phyloP scores from a whole-genome alignment of 2,888 invertebrate genomes.

The Dryobotodes eremita region DNA sequence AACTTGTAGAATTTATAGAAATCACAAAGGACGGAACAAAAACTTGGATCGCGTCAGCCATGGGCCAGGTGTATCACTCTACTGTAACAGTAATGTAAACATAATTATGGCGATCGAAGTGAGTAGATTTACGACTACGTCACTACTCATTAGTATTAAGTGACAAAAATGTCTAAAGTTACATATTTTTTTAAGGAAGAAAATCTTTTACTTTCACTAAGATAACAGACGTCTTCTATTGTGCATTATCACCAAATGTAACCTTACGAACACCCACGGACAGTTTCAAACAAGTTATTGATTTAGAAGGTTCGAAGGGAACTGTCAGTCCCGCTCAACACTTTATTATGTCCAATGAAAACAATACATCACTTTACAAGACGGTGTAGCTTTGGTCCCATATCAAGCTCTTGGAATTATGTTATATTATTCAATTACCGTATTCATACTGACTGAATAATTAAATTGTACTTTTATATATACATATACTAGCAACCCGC shows the following conservation, averaged over 20 bases:
- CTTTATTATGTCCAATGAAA: not conserved
- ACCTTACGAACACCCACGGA: not conserved
- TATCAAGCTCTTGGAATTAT: not conserved
- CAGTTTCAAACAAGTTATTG: not conserved
- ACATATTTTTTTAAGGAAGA: too few relatives aligned
- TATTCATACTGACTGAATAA: not conserved
- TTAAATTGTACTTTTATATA: not conserved
- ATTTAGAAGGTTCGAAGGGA: slow-evolving; percentile 12
- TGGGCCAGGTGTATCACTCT: not conserved
- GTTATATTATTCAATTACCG: not conserved
- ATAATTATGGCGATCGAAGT: slow-evolving; percentile 32
- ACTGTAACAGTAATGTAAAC: slow-evolving; percentile 32
- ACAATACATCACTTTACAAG: not conserved
- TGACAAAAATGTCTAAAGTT: not conserved
- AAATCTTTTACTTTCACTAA: not conserved
- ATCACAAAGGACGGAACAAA: not conserved
- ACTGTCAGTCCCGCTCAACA: not conserved
- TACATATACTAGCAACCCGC: too few relatives aligned
- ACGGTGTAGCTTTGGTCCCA: not conserved
- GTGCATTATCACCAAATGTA: not conserved
- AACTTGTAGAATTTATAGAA: not conserved
- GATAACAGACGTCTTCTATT: not conserved
- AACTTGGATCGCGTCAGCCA: slow-evolving; percentile 3
- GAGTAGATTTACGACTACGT: not conserved
- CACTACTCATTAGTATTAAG: not conserved